Evolutionary conservation across 1,140 invertebrate species (phyloP).

Genomic region (Araneus ventricosus): DNA sequence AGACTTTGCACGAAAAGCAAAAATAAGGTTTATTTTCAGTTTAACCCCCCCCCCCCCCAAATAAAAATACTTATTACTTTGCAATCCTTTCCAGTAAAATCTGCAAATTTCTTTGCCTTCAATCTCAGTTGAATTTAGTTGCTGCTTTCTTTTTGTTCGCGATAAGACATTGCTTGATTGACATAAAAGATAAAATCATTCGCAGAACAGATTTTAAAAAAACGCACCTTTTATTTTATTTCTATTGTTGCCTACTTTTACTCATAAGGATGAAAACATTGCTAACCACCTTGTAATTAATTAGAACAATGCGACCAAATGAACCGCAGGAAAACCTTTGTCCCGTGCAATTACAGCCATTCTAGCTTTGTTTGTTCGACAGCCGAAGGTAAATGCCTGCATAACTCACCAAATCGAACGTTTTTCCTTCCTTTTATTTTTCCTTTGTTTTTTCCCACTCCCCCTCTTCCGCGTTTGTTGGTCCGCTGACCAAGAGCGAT

Average conservation of each 20-base stretch:
- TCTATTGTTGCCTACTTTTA: neutral
- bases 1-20: no score
- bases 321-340: neutral
- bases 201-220: neutral
- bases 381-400: conserved; percentile 32
- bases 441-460: neutral
- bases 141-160: neutral
- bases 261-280: neutral
- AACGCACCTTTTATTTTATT: neutral
- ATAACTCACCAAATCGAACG: conserved; percentile 4
- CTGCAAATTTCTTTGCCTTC: no score
- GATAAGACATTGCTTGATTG: neutral
- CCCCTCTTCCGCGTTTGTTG: conserved; percentile 22
- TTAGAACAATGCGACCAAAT: neutral
- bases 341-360: neutral
- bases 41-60: no score
- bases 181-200: neutral
- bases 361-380: neutral
- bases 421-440: neutral
- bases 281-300: neutral
- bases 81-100: no score
- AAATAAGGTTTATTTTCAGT: no score
- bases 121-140: neutral
- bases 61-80: no score
- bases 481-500: conserved; percentile 39